phyloP scores from a whole-genome alignment of 2,113 vertebrate species.

The Motacilla alba region DNA sequence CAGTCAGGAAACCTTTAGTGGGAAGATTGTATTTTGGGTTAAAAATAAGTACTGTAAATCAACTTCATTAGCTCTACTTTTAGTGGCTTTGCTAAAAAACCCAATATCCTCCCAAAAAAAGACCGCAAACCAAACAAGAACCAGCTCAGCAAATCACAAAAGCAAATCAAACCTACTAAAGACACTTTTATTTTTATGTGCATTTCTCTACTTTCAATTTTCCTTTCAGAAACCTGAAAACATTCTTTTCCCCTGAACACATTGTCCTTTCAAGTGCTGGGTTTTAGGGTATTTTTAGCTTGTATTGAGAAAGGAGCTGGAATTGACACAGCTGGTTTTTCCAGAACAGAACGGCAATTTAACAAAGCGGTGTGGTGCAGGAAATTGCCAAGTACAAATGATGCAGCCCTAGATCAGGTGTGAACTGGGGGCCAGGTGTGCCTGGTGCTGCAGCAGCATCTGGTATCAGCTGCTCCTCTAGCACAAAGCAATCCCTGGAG shows the following conservation, averaged over 20 bases:
- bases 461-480: neutral
- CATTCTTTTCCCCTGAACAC: neutral
- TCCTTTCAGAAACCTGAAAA: conserved; percentile 34
- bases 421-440: neutral
- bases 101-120: fast-evolving
- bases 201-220: neutral
- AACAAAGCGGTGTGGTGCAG: neutral
- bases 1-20: neutral
- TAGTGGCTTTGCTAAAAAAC: neutral
- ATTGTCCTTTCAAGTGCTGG: neutral
- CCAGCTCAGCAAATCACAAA: neutral
- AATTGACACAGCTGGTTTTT: conserved; percentile 36
- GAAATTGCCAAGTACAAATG: neutral
- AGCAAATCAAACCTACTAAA: neutral
- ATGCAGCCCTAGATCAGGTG: neutral
- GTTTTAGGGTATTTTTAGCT: neutral
- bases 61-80: neutral
- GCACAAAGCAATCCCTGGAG: neutral
- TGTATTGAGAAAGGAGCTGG: conserved; percentile 7
- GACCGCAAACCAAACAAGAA: neutral
- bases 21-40: conserved; percentile 26
- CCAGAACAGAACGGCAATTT: neutral
- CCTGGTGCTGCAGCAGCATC: neutral
- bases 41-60: conserved; percentile 45
- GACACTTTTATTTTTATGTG: neutral